Evolutionary conservation across 2,888 invertebrate genomes (phyloP).

Genomic region (Aromia moschata): DNA sequence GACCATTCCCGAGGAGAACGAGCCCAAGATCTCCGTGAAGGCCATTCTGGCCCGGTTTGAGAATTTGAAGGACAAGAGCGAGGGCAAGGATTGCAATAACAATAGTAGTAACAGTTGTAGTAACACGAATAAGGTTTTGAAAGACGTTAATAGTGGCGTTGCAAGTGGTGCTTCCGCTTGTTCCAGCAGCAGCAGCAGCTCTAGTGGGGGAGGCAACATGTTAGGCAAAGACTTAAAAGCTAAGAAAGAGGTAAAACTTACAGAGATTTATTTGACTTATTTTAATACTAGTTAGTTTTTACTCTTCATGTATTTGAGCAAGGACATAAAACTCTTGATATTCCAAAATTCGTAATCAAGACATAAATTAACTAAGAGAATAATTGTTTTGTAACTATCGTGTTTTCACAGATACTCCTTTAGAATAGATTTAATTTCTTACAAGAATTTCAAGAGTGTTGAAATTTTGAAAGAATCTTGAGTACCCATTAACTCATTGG

Average conservation of each 20-base stretch:
- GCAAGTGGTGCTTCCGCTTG: constrained; percentile 28
- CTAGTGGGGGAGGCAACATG: neutral
- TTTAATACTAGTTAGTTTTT: no score
- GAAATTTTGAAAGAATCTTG: no score
- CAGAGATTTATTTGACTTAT: no score
- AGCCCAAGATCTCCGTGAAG: constrained; percentile 85
- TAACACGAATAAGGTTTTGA: constrained; percentile 22
- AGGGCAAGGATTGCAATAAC: constrained; percentile 33
- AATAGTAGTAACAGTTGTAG: constrained; percentile 20
- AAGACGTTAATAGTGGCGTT: constrained; percentile 25
- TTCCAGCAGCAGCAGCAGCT: constrained; percentile 7
- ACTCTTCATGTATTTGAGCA: no score
- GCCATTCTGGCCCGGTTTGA: constrained; percentile 85
- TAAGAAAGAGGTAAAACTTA: constrained; percentile 13
- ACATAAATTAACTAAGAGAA: no score
- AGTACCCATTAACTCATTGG: no score
- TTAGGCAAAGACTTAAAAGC: constrained; percentile 5
- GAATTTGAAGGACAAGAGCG: constrained; percentile 61
- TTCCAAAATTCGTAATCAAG: no score
- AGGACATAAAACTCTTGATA: no score
- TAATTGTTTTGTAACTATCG: no score
- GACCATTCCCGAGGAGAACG: constrained; percentile 82
- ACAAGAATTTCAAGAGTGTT: no score
- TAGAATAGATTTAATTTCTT: no score
- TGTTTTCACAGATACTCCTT: no score